Base-by-base conservation (phyloP, 2,797 vertebrate genomes). In the Argya squamiceps region DNA sequence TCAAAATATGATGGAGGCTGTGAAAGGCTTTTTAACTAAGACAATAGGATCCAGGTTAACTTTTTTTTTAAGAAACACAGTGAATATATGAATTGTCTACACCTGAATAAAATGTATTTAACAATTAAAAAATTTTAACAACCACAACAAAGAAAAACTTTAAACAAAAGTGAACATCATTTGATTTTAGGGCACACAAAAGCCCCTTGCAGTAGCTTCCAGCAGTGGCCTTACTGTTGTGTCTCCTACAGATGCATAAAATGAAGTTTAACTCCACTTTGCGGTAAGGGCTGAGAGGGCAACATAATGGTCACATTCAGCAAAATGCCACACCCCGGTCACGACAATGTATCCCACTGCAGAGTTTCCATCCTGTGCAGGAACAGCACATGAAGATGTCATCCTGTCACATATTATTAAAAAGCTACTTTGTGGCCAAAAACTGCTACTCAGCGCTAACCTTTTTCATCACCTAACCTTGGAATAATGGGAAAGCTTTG, bases 401-500 rank as follows among this genome's bases (percentile, higher is more conserved):
- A 79, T 96, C 96, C 95, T 93, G 92, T 97, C 86, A 96, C 64
- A 52, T 89, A 96, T 95, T 97, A 98, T 97, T 98, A 97, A 97
- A 97, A 97, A 98, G 56, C 76, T 89, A 86, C 53, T 67, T 41
- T 34, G 71, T 78, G 87, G 71, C 55, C 77, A 82, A 27, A 63
- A 63, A 77, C 88, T 73, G 88, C 94, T 88, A 80, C 64, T 90
- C 88, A 95, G 92, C 69, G 8, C 81, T 96, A 96, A 97, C 93
- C 92, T 82, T 95, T 94, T 93, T 83, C 70, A 89, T 94, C 86
- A 69, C 14, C 88, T 98, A 98, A 98, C 97, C 98, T 97, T 97
- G 98, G 98, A 98, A 98, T 98, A 98, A 97, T 92, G 98, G 98
- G 98, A 98, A 99, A 98, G 98, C 98, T 99, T 99, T 98, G 98